Base-by-base conservation (phyloP, 2,113 vertebrate genomes). In the Sminthopsis crassicaudata region DNA sequence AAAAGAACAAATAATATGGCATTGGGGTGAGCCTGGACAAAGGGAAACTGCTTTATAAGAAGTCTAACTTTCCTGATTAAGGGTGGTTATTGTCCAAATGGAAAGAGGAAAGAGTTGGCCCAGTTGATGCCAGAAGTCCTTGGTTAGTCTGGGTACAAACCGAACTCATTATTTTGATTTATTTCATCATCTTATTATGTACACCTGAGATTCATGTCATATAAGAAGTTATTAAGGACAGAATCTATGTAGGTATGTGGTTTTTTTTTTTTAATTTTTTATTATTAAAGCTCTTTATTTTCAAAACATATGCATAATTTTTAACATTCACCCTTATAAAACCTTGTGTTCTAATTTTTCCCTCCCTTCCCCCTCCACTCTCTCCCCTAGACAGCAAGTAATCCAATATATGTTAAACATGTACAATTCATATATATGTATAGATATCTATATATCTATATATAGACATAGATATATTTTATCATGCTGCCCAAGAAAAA, bases 151-250 rank as follows among this genome's bases (percentile, higher is more conserved):
- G 19, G 94, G 30, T 94, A 90, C 91, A 88, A 93, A n/a, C 46
- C 93, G 90, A 14, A 67, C 30, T 36, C 94, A 53, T 88, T 95
- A 92, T 57, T 8, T 84, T 93, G 51, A 90, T 51, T 94, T 91
- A n/a, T 88, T 12, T 93, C n/a, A 93, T 53, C 91, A 3, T 2
- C 5, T 95, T 60, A 46, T 48, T 42, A n/a, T 90, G n/a, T 52
- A 84, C 91, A 26, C 19, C 46, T 92, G 67, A 67, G n/a, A 42
- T 5, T 84, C 67, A 84, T 42, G n/a, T 19, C 67, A 84, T 54
- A 88, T 46, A 92, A 89, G 92, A 90, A 76, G 57, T 89, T 92
- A 89, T 27, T 26, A 46, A 12, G 91, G 53, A 91, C 2, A 46
- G 27, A 55, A 93, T 92, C 91, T 92, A 46, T 92, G 23, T 11